Evolutionary conservation across 2,797 vertebrate species (phyloP).

Genomic region (Poeciliopsis paucimaculata): DNA sequence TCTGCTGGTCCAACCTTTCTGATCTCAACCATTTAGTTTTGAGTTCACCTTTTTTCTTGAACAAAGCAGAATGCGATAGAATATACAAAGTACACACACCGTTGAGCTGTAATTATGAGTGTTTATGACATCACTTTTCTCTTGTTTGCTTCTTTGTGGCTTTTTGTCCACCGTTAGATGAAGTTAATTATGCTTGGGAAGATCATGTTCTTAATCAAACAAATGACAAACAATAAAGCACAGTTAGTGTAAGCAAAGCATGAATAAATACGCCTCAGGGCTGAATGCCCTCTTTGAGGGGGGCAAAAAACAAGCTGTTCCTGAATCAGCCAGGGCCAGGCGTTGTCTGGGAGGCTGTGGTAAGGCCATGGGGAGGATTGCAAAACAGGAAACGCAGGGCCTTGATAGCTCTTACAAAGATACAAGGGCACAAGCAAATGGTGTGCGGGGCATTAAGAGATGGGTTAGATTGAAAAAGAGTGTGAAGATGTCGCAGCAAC

Average conservation of each 20-base stretch:
- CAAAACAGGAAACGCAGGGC: slow-evolving; percentile 79
- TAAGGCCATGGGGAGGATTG: slow-evolving; percentile 63
- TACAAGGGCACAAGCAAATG: slow-evolving; percentile 31
- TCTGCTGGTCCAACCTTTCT: not conserved
- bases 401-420: slow-evolving; percentile 57
- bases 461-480: slow-evolving; percentile 29
- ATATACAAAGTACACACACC: too few relatives aligned
- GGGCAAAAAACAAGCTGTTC: slow-evolving; percentile 49
- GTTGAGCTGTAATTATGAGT: not conserved
- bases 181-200: not conserved
- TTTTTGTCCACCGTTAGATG: not conserved
- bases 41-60: not conserved
- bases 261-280: not conserved
- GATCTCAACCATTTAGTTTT: not conserved
- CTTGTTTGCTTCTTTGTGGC: not conserved
- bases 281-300: slow-evolving; percentile 10
- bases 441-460: slow-evolving; percentile 40
- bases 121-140: not conserved
- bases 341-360: slow-evolving; percentile 60
- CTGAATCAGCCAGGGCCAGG: slow-evolving; percentile 61
- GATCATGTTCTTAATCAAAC: not conserved
- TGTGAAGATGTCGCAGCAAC: slow-evolving; percentile 15
- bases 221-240: not conserved
- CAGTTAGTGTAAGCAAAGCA: not conserved
- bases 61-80: not conserved